Base-by-base conservation (phyloP, 2,888 invertebrate genomes). In the Orthonychiurus folsomi region DNA sequence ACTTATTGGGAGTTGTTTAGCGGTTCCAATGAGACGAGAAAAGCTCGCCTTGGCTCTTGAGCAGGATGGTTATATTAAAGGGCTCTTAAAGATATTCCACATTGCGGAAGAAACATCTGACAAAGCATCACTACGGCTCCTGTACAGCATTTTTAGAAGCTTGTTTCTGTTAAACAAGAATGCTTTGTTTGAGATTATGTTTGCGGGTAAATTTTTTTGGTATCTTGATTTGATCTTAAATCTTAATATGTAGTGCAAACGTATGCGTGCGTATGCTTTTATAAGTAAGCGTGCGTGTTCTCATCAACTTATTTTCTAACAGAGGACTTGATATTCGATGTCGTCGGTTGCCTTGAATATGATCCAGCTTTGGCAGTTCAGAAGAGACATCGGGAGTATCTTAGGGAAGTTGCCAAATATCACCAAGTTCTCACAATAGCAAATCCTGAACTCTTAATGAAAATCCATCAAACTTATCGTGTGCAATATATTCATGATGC, bases 401-500 rank as follows among this genome's bases (percentile, higher is more conserved):
- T 99, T 73, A 86, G 87, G 76, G 89, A 91, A 76, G 85, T 91
- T 79, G 93, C 95, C 24, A 89, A 87, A 80, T 93, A 92, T 78
- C 86, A 88, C 74, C 91, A 92, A 79, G 92, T 91, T 62, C 90
- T 99, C 75, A 94, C 95, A 63, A 95, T 99, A 66, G 87, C 89
- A 76, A 96, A 96, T 79, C 84, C 85, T 69, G 97, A 97, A 80
- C 83, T 99, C 71, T 81, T 94, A 74, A 89, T 93, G 62, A 99
- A 99, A 84, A 99, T 99, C 74, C 99, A 99, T 80, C 97, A 99
- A 81, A 99, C 97, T 62, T 99, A 96, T 80, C 86, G 97, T 78
- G 96, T 99, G 76, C 99, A 99, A 81, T 99, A 99, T 37, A 96
- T 99, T 75, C 91, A 92, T 77, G 99, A 99, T 80, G 95, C 97